These are phyloP conservation scores for Callinectes sapidus DNA, from an alignment of 2,888 invertebrate species.

Conservation along the genomic window DNA sequence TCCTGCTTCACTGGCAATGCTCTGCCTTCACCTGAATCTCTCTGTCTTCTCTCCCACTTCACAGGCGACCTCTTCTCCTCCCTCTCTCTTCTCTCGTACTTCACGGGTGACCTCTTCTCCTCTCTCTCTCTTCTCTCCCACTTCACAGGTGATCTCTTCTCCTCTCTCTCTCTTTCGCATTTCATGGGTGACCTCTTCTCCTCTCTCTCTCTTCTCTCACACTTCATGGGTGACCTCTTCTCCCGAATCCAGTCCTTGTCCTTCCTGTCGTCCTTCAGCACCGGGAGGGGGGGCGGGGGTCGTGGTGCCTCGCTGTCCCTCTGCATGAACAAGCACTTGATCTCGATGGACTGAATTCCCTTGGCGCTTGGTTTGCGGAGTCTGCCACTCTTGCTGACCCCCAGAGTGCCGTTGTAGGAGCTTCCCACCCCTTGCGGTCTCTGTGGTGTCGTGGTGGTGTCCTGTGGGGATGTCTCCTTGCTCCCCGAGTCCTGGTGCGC, in stretches of 20 bases:
- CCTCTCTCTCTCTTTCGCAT: no score
- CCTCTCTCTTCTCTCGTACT: no score
- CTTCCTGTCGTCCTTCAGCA: not conserved
- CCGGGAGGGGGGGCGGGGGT: not conserved
- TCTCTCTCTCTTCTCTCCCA: no score
- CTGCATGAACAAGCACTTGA: conserved; percentile 54
- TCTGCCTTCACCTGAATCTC: no score
- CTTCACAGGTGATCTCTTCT: not conserved
- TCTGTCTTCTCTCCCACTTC: no score
- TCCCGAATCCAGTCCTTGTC: conserved; percentile 37
- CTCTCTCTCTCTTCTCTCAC: not conserved
- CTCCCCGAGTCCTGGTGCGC: not conserved
- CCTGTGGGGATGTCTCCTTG: not conserved
- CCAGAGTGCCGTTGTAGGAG: conserved; percentile 39
- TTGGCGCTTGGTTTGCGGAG: conserved; percentile 54
- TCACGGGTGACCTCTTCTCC: no score
- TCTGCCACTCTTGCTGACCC: conserved; percentile 55
- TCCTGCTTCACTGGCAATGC: no score
- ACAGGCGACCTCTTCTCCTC: no score
- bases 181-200: not conserved
- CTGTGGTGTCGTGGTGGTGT: not conserved
- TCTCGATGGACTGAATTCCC: conserved; percentile 51
- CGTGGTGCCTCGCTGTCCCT: not conserved
- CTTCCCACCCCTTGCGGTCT: not conserved
- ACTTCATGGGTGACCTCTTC: not conserved